Base-by-base conservation (phyloP, 2,797 vertebrate species). In the Phoxinus dragarum region DNA sequence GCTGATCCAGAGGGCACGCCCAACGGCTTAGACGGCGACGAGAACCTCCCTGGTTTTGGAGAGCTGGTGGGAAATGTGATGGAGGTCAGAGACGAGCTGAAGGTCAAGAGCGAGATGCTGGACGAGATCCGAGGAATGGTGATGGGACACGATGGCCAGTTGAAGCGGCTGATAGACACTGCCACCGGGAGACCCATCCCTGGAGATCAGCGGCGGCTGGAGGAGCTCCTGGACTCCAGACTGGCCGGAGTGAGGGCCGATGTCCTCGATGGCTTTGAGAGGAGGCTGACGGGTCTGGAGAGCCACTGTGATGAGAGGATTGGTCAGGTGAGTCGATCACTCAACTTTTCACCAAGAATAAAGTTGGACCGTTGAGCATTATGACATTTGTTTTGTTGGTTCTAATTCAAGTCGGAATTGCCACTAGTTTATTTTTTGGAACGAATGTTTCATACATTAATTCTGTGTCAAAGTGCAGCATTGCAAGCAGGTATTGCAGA, bases 201-300 rank as follows among this genome's bases (percentile, higher is more conserved):
- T 0, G 75, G 87, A 27, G 94, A 96, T 54, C 94, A 94, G 0
- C 87, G 91, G 4, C 89, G 96, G 40, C 88, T 98, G 81, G 97
- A 98, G 6, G 95, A 97, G 17, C 95, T 97, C 0, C 86, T 99
- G 87, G 95, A 99, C 73, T 91, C 89, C 0, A 95, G 95, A 90
- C 92, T 99, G 80, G 96, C 95, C 23, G 93, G 59, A 8, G 91
- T 98, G 82, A 95, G 96, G 0, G 93, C 95, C 2, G 96, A 97
- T 85, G 96, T 99, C 87, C 92, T 99, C 0, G 97, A 97, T 0
- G 97, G 97, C 82, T 97, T 99, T 0, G 98, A 99, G 92, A 96
- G 94, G 83, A 96, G 97, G 67, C 92, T 99, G 86, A 94, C 93
- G 1, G 94, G 94, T 4, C 90, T 99, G 87, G 97, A 98, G 93